phyloP scores from a whole-genome alignment of 2,888 invertebrate species.

The Aleiodes leptofemur region DNA sequence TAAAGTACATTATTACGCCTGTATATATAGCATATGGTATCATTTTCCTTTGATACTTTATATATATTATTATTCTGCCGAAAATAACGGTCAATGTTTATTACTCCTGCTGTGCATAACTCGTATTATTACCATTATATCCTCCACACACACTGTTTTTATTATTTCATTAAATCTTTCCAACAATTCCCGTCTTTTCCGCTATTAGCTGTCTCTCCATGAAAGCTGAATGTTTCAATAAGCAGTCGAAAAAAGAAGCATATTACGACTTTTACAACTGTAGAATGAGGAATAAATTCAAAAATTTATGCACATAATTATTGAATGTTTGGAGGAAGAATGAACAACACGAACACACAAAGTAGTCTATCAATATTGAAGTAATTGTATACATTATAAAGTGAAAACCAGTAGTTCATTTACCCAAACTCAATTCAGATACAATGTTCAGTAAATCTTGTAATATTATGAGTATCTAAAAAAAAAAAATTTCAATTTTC shows the following conservation, averaged over 20 bases:
- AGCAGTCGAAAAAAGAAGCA: no score
- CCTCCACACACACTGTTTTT: slow-evolving; percentile 7
- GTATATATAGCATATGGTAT: not conserved
- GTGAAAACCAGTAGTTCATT: slow-evolving; percentile 2
- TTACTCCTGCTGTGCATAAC: slow-evolving; percentile 20
- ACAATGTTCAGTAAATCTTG: no score
- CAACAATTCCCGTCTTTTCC: not conserved
- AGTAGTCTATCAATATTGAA: not conserved
- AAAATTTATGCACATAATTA: not conserved
- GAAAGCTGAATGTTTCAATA: no score
- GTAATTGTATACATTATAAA: slow-evolving; percentile 2
- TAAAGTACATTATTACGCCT: not conserved
- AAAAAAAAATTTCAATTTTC: slow-evolving; percentile 13
- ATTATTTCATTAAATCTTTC: slow-evolving; percentile 13
- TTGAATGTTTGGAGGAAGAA: not conserved
- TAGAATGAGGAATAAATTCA: no score
- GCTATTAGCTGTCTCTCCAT: slow-evolving; percentile 1
- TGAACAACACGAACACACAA: not conserved
- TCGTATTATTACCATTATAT: slow-evolving; percentile 36
- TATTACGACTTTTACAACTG: no score
- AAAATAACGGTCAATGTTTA: slow-evolving; percentile 41
- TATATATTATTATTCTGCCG: slow-evolving; percentile 27
- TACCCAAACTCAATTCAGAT: not conserved
- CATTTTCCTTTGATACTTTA: slow-evolving; percentile 4
- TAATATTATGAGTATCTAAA: not conserved